Evolutionary conservation across 1,140 invertebrate genomes (phyloP), one percentile per base, ranked within the genome.

Genomic region (Pseudomyrmex cubaensis): DNA sequence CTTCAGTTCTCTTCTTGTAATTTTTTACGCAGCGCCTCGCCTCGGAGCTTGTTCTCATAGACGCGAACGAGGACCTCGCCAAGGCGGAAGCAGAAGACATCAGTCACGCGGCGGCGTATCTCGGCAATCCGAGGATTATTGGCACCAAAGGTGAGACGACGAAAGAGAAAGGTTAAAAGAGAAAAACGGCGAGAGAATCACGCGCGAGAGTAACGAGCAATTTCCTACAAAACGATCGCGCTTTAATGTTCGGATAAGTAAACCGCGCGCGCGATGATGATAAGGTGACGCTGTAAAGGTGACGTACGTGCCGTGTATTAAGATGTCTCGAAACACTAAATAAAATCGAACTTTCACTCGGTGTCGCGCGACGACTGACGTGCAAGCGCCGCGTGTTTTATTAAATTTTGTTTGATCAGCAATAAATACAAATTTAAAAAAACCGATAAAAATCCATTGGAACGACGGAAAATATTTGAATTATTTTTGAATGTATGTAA

Each of bases 41-140:
- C 25, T 94, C 93, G 22, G 96, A 96, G 89, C 84, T 96, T 70
- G 94, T 95, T 73, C 91, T 96, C 56, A 94, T 95, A 73, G 96
- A 96, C 91, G 91, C 93, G 52, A 93, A 93, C 67, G 94, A 94
- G 70, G 95, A 96, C 82, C 95, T 96, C 74, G 93, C 96, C 20
- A 94, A 95, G 83, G 96, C 96, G 64, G 96, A 96, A 91, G 94
- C 95, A 92, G 93, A 95, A 92, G 95, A 96, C 90, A 91, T 96
- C 69, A 93, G 95, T 76, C 96, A 96, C 88, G 96, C 95, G 35
- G 93, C 95, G 5, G 94, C 95, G 20, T 96, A 96, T 90, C 87
- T 92, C 12, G 93, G 93, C 35, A 91, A 92, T 76, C 89, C 91
- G 25, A 91, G 86, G 85, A 90, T 94, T 83, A 61, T 87, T 35